These are phyloP conservation scores for Monoplex corrugatus DNA, from an alignment of 2,888 invertebrate genomes.

Conservation along the genomic window DNA sequence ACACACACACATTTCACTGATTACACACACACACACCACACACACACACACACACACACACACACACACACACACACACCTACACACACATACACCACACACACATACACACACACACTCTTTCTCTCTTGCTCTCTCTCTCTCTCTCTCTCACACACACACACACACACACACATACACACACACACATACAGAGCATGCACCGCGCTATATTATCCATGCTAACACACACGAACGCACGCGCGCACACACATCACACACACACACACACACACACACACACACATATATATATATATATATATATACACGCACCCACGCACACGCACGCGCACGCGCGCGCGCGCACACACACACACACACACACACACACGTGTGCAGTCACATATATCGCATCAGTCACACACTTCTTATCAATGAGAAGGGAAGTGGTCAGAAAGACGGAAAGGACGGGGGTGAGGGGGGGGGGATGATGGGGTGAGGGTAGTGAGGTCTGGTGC, in stretches of 20 bases:
- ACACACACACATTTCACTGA: no score
- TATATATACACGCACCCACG: neutral
- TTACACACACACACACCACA: neutral
- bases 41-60: constrained; percentile 14
- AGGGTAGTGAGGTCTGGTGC: no score
- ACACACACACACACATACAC: constrained; percentile 18
- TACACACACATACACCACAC: neutral
- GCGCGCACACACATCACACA: constrained; percentile 14
- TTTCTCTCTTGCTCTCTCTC: neutral
- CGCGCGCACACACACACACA: constrained; percentile 10
- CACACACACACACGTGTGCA: constrained; percentile 8
- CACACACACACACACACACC: constrained; percentile 9
- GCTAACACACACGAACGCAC: neutral
- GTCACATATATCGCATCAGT: neutral
- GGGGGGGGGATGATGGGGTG: no score
- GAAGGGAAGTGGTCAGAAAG: neutral
- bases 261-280: neutral
- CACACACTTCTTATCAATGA: constrained; percentile 14
- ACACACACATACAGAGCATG: no score
- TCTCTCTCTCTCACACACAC: neutral
- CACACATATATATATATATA: neutral
- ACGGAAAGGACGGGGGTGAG: no score
- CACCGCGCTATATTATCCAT: no score
- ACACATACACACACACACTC: neutral
- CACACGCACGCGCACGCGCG: neutral